Percentiles rank a stretch among this genome's conserved stretches.
phyloP scores from a whole-genome alignment of 2,888 invertebrate species.

The Sminthurides aquaticus region DNA sequence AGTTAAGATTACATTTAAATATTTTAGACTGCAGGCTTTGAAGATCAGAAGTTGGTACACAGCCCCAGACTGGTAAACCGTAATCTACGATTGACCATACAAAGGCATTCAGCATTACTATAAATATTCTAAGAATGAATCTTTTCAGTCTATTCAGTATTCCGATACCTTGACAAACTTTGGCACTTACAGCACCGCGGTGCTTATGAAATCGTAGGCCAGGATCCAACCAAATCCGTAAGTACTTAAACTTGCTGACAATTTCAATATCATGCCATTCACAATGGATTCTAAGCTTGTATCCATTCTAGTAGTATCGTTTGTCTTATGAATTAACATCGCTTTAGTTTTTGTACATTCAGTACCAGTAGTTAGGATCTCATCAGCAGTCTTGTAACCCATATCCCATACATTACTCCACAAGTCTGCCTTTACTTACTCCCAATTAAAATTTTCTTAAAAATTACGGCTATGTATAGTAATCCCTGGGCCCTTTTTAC shows the following conservation, averaged over 20 bases:
- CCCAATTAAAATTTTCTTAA: not conserved
- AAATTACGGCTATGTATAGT: not conserved
- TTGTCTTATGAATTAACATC: not conserved
- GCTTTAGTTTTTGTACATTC: not conserved
- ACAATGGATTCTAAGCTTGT: not conserved
- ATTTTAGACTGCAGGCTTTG: not conserved
- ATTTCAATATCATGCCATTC: not conserved
- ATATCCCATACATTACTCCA: not conserved
- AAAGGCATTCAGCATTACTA: not conserved
- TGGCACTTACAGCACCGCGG: conserved; percentile 1
- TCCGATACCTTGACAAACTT: not conserved
- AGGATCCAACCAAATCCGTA: not conserved
- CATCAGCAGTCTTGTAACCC: not conserved
- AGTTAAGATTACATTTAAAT: not conserved
- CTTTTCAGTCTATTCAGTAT: not conserved
- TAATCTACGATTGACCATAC: not conserved
- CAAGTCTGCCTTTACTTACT: not conserved
- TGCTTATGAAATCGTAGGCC: not conserved
- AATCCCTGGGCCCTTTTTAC: not conserved
- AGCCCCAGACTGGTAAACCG: not conserved
- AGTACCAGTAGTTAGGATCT: not conserved
- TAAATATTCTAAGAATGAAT: not conserved
- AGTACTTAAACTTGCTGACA: not conserved
- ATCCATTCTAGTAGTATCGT: not conserved
- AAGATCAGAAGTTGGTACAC: not conserved